phyloP scores from a whole-genome alignment of 2,888 invertebrate species.

The Acrobasis repandana region DNA sequence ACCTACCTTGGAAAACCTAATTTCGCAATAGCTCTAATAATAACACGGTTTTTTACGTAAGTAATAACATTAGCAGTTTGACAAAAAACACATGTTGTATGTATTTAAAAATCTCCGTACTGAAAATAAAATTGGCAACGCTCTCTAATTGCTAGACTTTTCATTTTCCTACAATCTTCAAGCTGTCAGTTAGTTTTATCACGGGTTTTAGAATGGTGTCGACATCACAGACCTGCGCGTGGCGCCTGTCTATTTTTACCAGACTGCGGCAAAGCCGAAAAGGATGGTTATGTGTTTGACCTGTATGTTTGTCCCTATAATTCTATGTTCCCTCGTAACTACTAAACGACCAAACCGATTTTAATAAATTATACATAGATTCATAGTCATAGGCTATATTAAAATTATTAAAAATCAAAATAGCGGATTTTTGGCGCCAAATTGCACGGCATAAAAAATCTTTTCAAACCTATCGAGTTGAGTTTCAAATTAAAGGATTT shows the following conservation, averaged over 20 bases:
- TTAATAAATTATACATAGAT: no score
- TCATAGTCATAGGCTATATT: no score
- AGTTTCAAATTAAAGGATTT: no score
- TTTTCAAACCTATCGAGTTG: no score
- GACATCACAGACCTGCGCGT: not conserved
- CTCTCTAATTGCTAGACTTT: not conserved
- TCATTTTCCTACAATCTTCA: slow-evolving; percentile 6
- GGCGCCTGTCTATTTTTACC: not conserved
- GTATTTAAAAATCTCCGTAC: not conserved
- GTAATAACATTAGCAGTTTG: not conserved
- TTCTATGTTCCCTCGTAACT: no score
- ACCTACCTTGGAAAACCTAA: not conserved
- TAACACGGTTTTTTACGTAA: not conserved
- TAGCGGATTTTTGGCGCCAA: no score
- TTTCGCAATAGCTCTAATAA: not conserved
- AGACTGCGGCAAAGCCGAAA: no score
- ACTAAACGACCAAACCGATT: no score
- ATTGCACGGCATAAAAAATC: no score
- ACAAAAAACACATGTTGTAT: slow-evolving; percentile 8
- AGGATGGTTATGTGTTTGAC: no score
- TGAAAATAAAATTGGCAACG: slow-evolving; percentile 11
- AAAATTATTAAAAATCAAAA: no score
- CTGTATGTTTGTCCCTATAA: no score
- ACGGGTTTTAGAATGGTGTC: slow-evolving; percentile 1
- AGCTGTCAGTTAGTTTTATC: slow-evolving; percentile 8